Evolutionary conservation across 2,888 invertebrate genomes (phyloP).

Genomic region (Andrena flavipes): DNA sequence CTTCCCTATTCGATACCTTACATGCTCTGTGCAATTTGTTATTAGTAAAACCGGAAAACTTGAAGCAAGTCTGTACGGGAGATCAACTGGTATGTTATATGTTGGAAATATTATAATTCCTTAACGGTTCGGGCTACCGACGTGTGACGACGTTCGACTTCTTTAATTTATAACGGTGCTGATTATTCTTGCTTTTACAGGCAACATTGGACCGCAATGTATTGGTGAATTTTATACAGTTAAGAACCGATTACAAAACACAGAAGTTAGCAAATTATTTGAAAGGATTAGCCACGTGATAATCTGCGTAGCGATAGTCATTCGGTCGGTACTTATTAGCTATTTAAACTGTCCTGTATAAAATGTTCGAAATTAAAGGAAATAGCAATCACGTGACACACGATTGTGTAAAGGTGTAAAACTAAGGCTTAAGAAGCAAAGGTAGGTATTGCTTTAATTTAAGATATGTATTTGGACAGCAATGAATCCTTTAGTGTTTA

Average conservation of each 20-base stretch:
- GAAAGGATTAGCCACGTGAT: constrained; percentile 83
- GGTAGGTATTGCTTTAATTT: constrained; percentile 19
- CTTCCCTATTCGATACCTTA: constrained; percentile 96
- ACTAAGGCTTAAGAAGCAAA: constrained; percentile 4
- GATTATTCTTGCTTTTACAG: constrained; percentile 86
- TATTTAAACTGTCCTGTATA: constrained; percentile 5
- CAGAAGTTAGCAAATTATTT: constrained; percentile 90
- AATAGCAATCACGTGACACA: not conserved
- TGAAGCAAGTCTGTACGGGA: constrained; percentile 97
- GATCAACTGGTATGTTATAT: constrained; percentile 92
- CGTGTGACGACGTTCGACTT: not conserved
- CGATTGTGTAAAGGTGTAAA: not conserved
- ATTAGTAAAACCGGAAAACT: constrained; percentile 97
- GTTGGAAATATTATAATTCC: constrained; percentile 8
- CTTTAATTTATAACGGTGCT: constrained; percentile 25
- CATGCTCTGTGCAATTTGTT: constrained; percentile 98
- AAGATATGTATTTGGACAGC: constrained; percentile 24
- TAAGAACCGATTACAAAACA: constrained; percentile 96
- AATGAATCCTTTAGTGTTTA: constrained; percentile 15
- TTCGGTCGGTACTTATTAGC: constrained; percentile 1
- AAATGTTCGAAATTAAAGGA: not conserved
- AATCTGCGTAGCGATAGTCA: constrained; percentile 5
- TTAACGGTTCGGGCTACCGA: not conserved
- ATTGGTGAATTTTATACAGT: constrained; percentile 96
- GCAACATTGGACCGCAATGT: constrained; percentile 95